phyloP scores from a whole-genome alignment of 2,113 vertebrate species.

The Gymnorhina tibicen region DNA sequence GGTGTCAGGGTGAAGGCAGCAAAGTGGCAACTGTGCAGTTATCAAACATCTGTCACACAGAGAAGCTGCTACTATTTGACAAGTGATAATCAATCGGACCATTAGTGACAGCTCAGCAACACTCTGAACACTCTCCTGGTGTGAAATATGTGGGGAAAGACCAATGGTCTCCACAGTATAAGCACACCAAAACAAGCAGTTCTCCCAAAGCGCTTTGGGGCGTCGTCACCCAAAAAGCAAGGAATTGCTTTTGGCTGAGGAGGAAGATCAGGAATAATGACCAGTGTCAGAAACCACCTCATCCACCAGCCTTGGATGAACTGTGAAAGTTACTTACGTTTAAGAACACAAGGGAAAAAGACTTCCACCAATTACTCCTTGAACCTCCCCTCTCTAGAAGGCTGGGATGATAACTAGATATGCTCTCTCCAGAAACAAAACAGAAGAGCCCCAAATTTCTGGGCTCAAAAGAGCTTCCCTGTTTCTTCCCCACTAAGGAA shows the following conservation, averaged over 20 bases:
- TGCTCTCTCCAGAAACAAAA: not conserved
- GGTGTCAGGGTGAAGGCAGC: not conserved
- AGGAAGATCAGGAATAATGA: not conserved
- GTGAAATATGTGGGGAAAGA: not conserved
- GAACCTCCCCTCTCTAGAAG: not conserved
- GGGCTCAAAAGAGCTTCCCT: not conserved
- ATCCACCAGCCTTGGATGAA: not conserved
- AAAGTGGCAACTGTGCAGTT: not conserved
- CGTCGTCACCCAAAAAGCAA: not conserved
- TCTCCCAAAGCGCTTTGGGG: not conserved
- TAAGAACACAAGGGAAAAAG: not conserved
- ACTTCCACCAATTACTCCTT: not conserved
- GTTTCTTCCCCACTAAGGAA: not conserved
- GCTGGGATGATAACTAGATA: not conserved
- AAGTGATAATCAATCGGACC: not conserved
- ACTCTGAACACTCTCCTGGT: not conserved
- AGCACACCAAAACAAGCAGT: no score
- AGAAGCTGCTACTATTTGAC: not conserved
- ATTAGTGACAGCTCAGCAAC: not conserved
- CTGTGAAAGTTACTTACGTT: fast-evolving
- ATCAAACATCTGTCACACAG: no score
- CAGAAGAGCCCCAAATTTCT: not conserved
- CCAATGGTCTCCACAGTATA: no score
- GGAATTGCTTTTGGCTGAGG: not conserved
- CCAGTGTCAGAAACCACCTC: not conserved